phyloP scores from a whole-genome alignment of 2,797 vertebrate species.

The Potorous gilbertii region DNA sequence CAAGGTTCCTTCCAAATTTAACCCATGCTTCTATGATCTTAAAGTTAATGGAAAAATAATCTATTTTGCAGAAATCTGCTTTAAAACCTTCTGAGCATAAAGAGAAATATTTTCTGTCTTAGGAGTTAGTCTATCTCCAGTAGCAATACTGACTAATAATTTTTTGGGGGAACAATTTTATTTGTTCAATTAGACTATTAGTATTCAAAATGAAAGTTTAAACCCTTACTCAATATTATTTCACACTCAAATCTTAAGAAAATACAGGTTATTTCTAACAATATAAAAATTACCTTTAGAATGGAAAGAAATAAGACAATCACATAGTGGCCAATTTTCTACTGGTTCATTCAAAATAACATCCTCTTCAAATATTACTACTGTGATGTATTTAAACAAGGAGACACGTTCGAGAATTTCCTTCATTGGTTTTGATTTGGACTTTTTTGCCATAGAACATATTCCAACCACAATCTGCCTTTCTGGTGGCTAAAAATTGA shows the following conservation, averaged over 20 bases:
- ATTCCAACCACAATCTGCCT: conserved; percentile 93
- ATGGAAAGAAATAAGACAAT: conserved; percentile 95
- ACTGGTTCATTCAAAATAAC: conserved; percentile 91
- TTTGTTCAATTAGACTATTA: neutral
- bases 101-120: neutral
- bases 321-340: conserved; percentile 92
- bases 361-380: conserved; percentile 92
- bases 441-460: conserved; percentile 95
- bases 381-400: conserved; percentile 93
- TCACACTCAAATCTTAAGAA: neutral
- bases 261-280: neutral
- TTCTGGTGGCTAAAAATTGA: conserved; percentile 88
- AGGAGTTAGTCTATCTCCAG: neutral
- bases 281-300: conserved; percentile 88
- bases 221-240: neutral
- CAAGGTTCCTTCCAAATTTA: neutral
- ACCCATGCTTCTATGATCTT: neutral
- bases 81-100: neutral
- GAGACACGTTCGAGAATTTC: conserved; percentile 93
- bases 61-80: neutral
- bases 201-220: neutral
- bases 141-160: neutral
- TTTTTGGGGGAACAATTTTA: neutral
- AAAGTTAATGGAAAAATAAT: neutral
- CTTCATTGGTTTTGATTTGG: conserved; percentile 94